Base-by-base conservation (phyloP, 1,140 invertebrate species). In the Lycorma delicatula region DNA sequence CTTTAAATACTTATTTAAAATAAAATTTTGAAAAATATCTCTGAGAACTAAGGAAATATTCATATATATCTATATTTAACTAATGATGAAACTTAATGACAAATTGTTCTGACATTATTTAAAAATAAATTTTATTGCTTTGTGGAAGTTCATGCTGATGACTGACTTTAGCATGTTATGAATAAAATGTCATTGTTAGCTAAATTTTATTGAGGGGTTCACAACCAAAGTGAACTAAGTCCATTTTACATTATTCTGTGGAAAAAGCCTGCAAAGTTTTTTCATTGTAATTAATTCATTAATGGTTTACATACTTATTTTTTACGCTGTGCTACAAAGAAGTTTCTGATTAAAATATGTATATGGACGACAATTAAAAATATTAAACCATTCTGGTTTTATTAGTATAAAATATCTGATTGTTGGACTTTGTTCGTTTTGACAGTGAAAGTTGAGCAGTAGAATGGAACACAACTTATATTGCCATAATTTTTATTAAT, bases 171-270 rank as follows among this genome's bases (percentile, higher is more conserved):
- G n/a, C n/a, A n/a, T n/a, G n/a, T n/a, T n/a, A n/a, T n/a, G n/a
- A n/a, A n/a, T n/a, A n/a, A n/a, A n/a, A n/a, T n/a, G n/a, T n/a
- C n/a, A n/a, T n/a, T n/a, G n/a, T n/a, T n/a, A n/a, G n/a, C n/a
- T n/a, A n/a, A n/a, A n/a, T n/a, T n/a, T n/a, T n/a, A 41, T 4
- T 44, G 41, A 44, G 41, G 41, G 41, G 41, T 44, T 44, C 41
- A 44, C 18, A 44, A 22, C 41, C 41, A 44, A 22, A 44, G 41
- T 44, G 41, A 44, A 44, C 41, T 22, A 44, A 44, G 41, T 44
- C 41, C 41, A 18, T 44, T 44, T 44, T 44, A 20, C 23, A 1
- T 2, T 11, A 20, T 44, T 44, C 23, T 44, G 16, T 20, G 23
- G 23, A 44, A 44, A 16, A 44, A 22, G 18, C 4, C 16, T 44